A percentile compares a stretch with the other conserved stretches of the same genome.
Evolutionary conservation across 2,113 vertebrate species (phyloP).

Genomic region (Raja brachyura): DNA sequence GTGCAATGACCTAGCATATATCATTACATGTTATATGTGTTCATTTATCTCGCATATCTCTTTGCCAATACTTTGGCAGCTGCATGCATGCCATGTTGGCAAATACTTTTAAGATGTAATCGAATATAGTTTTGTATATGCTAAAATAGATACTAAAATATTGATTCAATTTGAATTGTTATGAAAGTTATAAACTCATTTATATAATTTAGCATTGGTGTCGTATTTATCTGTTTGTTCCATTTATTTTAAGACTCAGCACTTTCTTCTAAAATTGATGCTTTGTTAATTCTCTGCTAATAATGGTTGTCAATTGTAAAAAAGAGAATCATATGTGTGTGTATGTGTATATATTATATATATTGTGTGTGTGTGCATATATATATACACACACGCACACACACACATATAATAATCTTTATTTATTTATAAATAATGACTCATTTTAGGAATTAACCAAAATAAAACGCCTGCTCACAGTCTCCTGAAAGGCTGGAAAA

Average conservation of each 20-base stretch:
- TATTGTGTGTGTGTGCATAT: too few species aligned
- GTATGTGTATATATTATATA: too few species aligned
- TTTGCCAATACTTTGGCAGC: constrained; percentile 13
- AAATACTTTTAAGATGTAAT: background rate
- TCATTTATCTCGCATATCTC: constrained; percentile 23
- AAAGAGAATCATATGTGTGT: too few species aligned
- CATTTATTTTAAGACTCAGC: background rate
- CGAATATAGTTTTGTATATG: background rate
- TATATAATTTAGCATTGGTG: background rate
- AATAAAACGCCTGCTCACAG: too few species aligned
- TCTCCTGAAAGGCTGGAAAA: too few species aligned
- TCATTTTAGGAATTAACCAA: too few species aligned
- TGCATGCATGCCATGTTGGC: background rate
- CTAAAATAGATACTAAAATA: background rate
- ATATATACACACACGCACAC: too few species aligned
- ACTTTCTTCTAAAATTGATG: too few species aligned
- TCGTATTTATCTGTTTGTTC: background rate
- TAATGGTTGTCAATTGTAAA: too few species aligned
- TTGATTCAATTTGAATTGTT: background rate
- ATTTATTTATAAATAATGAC: too few species aligned
- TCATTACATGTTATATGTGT: background rate
- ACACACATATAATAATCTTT: too few species aligned
- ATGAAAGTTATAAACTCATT: background rate
- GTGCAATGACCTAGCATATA: constrained; percentile 12
- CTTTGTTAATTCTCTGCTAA: too few species aligned